phyloP scores from a whole-genome alignment of 30 jellyfish, hydroid and myxozoan genomes.

The Aurelia aurita complex sp. Pacific region DNA sequence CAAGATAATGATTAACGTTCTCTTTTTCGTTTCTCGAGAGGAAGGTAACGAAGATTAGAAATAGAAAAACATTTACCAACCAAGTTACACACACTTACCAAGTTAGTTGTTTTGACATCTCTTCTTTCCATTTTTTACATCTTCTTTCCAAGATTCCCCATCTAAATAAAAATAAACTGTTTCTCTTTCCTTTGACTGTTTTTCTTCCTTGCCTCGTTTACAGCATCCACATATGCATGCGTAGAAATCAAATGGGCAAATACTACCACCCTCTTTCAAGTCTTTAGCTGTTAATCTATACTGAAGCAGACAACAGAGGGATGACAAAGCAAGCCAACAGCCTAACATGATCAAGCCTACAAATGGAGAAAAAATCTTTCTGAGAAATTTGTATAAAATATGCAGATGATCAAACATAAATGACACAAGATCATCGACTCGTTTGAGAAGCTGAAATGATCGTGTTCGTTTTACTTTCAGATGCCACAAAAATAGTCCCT shows the following conservation, averaged over 20 bases:
- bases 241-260: slow-evolving; percentile 65
- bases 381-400: no score
- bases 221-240: slow-evolving; percentile 37
- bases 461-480: no score
- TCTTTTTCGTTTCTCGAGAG: no score
- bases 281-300: slow-evolving; percentile 69
- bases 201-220: not conserved
- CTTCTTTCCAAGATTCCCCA: slow-evolving; percentile 4
- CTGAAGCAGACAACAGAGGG: slow-evolving; percentile 51
- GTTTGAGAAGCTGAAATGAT: no score
- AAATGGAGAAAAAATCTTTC: not conserved
- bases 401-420: no score
- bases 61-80: no score
- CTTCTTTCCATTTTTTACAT: not conserved
- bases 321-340: slow-evolving; percentile 61
- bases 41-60: no score
- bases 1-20: no score
- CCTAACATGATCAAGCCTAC: slow-evolving; percentile 58
- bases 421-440: no score
- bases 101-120: no score
- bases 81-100: no score
- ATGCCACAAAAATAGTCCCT: no score
- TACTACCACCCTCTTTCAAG: slow-evolving; percentile 61
- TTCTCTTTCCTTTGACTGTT: not conserved
- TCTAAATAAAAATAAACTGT: slow-evolving; percentile 1